These are phyloP conservation scores for Drosophila ironensis DNA, from an alignment of 1,140 invertebrate species.

Conservation along the genomic window DNA sequence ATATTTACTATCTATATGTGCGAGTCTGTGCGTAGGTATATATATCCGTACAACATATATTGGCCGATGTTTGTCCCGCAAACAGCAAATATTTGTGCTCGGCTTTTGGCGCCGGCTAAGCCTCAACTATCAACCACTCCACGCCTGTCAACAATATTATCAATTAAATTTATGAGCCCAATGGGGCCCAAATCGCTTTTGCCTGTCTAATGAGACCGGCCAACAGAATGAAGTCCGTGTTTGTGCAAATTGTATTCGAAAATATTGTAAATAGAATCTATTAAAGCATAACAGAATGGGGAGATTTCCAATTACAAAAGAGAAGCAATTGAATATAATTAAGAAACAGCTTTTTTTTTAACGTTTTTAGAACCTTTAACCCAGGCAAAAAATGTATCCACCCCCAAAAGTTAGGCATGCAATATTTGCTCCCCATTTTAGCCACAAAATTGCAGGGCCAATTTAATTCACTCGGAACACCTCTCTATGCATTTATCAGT, in stretches of 20 bases:
- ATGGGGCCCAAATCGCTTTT: neutral
- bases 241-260: too few relatives aligned
- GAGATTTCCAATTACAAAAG: too few relatives aligned
- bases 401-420: neutral
- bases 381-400: too few relatives aligned
- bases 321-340: too few relatives aligned
- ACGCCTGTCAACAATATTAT: slow-evolving; percentile 69
- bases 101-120: slow-evolving; percentile 24
- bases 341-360: too few relatives aligned
- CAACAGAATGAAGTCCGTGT: too few relatives aligned
- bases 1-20: too few relatives aligned
- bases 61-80: slow-evolving; percentile 26
- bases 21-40: too few relatives aligned
- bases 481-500: slow-evolving; percentile 12
- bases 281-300: slow-evolving; percentile 37
- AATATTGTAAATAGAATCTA: slow-evolving; percentile 54
- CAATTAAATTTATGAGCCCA: slow-evolving; percentile 64
- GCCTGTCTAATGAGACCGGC: slow-evolving; percentile 14
- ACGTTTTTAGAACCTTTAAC: too few relatives aligned
- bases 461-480: neutral
- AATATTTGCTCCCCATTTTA: neutral
- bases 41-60: slow-evolving; percentile 8
- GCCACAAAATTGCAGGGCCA: too few relatives aligned
- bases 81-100: slow-evolving; percentile 60
- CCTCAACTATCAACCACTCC: slow-evolving; percentile 32